Evolutionary conservation across 2,113 vertebrate genomes (phyloP), one percentile per base, ranked within the genome.

Genomic region (Callorhinus ursinus): DNA sequence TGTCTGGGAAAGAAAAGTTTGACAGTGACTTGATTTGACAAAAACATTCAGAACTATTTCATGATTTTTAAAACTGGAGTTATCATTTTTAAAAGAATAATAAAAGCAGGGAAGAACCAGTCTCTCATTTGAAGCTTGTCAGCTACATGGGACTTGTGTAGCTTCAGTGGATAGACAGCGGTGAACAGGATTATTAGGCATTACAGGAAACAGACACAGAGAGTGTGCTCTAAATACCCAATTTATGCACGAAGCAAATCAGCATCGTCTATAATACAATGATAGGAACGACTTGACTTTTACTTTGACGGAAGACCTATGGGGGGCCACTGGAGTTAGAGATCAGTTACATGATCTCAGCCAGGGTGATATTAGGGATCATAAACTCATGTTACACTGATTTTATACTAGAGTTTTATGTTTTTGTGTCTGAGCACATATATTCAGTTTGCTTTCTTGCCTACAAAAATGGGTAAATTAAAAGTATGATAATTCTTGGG

Each of bases 1-100:
- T 9, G 16, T 36, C 71, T 79, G n/a, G 55, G 57, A 39, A 55
- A 82, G 28, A 84, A 92, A 85, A 67, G 74, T 39, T 53, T 79
- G 82, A 90, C 36, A 72, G 85, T 76, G 77, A 67, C 33, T 49
- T 96, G 33, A 80, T 93, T 95, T 80, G 83, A 93, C 57, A 77
- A 93, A 97, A 89, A 51, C 11, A 94, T 39, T 81, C 53, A 65
- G 90, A 59, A 95, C 5, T 12, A 57, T 42, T 71, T 49, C 36
- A 49, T 53, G 36, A 87, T 83, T 96, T 98, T 82, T 80, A 90
- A 88, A 82, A 28, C 42, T 72, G 74, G 59, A n/a, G 13, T 94
- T 76, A 74, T 76, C 39, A 63, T 49, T 95, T 96, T 96, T 59
- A n/a, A 83, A 86, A 85, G 57, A 90, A 63, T 19, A 87, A 92